phyloP scores from a whole-genome alignment of 2,888 invertebrate genomes.

The Coremacera marginata region DNA sequence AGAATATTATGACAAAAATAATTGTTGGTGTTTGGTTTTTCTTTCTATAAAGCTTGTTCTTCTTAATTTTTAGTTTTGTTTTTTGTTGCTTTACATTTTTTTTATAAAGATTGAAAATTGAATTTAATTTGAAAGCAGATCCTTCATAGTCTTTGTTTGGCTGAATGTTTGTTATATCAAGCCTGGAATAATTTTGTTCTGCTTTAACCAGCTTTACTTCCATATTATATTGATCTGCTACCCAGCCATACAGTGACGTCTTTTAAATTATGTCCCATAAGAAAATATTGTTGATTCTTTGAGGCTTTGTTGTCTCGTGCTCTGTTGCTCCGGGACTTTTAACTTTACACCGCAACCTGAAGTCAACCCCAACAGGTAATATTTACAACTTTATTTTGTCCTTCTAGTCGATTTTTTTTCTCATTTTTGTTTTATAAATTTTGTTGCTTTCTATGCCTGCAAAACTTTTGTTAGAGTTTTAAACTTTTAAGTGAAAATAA shows the following conservation, averaged over 20 bases:
- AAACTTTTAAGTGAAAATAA: constrained; percentile 60
- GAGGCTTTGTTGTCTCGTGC: not conserved
- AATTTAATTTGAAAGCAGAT: constrained; percentile 1
- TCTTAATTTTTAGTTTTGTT: not conserved
- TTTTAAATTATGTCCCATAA: not conserved
- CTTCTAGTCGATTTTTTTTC: no score
- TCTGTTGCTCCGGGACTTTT: not conserved
- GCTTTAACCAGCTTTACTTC: no score
- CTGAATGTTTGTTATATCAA: no score
- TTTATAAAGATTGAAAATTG: constrained; percentile 22
- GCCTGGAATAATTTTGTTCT: no score
- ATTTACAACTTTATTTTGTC: not conserved
- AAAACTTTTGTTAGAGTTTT: not conserved
- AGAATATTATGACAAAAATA: no score
- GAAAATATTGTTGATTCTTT: not conserved
- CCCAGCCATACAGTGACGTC: no score
- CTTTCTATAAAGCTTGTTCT: no score
- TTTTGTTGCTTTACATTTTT: not conserved
- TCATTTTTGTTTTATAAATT: no score
- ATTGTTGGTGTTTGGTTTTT: no score
- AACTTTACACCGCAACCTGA: not conserved
- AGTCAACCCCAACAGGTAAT: not conserved
- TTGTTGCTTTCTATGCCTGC: not conserved
- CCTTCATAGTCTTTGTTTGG: no score
- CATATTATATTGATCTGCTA: no score